Evolutionary conservation across 2,888 invertebrate species (phyloP).

Genomic region (Limulus polyphemus): DNA sequence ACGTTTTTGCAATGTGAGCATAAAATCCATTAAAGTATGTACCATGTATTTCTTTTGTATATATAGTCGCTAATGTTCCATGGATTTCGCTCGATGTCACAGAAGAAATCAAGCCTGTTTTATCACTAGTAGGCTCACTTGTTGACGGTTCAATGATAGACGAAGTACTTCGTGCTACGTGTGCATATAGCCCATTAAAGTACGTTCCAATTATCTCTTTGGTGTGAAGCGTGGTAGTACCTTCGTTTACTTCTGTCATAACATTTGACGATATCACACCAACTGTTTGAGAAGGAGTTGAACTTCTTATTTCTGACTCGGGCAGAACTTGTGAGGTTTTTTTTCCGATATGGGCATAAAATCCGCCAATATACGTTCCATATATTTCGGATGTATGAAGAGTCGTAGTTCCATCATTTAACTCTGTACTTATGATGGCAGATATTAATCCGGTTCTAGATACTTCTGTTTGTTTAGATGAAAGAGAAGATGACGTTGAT

Average conservation of each 20-base stretch:
- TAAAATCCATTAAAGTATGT: no score
- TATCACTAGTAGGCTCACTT: not conserved
- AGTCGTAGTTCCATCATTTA: conserved; percentile 10
- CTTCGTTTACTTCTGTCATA: conserved; percentile 21
- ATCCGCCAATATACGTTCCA: conserved; percentile 9
- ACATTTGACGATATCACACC: conserved; percentile 20
- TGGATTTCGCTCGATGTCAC: no score
- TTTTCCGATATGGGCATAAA: conserved; percentile 9
- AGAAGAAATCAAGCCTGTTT: not conserved
- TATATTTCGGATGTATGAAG: conserved; percentile 14
- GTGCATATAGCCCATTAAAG: conserved; percentile 23
- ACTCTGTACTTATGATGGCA: conserved; percentile 8
- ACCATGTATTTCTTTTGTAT: no score
- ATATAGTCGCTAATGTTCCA: no score
- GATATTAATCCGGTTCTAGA: conserved; percentile 7
- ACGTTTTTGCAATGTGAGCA: no score
- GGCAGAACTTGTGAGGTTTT: not conserved
- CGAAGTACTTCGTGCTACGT: conserved; percentile 22
- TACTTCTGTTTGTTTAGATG: not conserved
- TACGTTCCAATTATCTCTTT: conserved; percentile 21
- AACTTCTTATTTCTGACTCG: not conserved
- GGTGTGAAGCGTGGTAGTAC: conserved; percentile 22
- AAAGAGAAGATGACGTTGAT: conserved; percentile 1
- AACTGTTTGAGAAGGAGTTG: not conserved
- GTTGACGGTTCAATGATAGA: conserved; percentile 6